Percentiles rank a stretch among this genome's conserved stretches.
phyloP scores from a whole-genome alignment of 1,140 invertebrate species.

The Zaprionus capensis region DNA sequence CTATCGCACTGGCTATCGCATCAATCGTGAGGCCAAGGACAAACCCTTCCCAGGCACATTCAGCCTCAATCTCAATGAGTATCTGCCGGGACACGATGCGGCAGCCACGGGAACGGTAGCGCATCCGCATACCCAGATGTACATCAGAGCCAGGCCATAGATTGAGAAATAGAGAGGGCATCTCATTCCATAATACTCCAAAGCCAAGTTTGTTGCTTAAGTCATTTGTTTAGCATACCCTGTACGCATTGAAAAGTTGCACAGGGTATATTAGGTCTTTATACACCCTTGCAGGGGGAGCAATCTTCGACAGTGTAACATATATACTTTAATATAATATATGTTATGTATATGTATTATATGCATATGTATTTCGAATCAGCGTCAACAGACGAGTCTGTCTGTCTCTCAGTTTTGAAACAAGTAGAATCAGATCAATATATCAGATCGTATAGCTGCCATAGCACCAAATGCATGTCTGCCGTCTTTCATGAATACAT shows the following conservation, averaged over 20 bases:
- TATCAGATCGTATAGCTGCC: background rate
- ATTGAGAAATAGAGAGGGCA: background rate
- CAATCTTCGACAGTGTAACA: background rate
- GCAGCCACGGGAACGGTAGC: constrained; percentile 15
- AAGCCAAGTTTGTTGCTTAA: constrained; percentile 35
- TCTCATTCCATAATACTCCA: background rate
- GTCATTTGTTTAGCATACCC: constrained; percentile 31
- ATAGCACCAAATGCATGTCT: background rate
- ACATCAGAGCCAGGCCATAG: constrained; percentile 64
- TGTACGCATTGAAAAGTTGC: background rate
- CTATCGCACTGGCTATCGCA: constrained; percentile 64
- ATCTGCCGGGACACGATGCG: constrained; percentile 61
- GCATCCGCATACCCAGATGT: constrained; percentile 50
- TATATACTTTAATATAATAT: no score
- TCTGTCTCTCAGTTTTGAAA: background rate
- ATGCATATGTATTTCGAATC: no score
- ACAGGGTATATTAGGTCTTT: constrained; percentile 1
- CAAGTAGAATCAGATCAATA: background rate
- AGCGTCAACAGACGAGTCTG: no score
- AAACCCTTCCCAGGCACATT: constrained; percentile 60
- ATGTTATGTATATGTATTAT: no score
- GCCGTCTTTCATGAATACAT: no score
- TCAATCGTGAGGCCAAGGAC: constrained; percentile 78
- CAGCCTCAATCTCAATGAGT: constrained; percentile 73
- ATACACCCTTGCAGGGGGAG: background rate